Evolutionary conservation across 2,797 vertebrate species (phyloP), one percentile per base, ranked within the genome.

Genomic region (Vireo griseus): DNA sequence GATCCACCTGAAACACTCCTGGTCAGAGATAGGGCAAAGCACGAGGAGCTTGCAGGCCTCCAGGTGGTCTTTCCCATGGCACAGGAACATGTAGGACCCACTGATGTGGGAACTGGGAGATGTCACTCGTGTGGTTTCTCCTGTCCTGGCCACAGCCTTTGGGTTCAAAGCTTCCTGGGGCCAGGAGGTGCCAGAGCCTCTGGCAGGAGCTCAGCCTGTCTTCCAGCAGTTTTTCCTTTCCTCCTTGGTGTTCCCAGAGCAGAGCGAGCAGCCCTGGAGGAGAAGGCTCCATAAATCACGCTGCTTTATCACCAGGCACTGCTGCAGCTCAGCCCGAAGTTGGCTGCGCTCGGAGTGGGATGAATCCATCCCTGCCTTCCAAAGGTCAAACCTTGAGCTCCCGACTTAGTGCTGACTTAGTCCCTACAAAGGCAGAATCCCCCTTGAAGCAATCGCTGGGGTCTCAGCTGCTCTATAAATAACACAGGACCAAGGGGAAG

Each of bases 331-430:
- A 24, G 72, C 87, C 78, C 7, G 29, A 94, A 76, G 81, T 61
- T 72, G 91, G 90, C 86, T 48, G 91, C 16, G 3, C 84, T 91
- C 6, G 10, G 73, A 44, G 88, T 2, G 37, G 94, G 79, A 92
- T 93, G 94, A 91, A 93, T 81, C 78, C 89, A 91, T 86, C 82
- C 68, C 89, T 81, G 72, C 42, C 40, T 66, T 65, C 47, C 85
- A 88, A 92, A 96, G 94, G 95, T 94, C 94, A 94, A 52, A 58
- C 26, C 94, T 74, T 51, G 85, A 92, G 96, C 92, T 96, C 73
- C 87, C 33, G 47, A 92, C 82, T 95, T 88, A 88, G 90, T 88
- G 83, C 88, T 28, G 44, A 54, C 94, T 96, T 69, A 86, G 94
- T 90, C 79, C 9, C 4, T 86, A 92, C 94, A 93, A 87, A 90